A percentile compares a stretch with the other conserved stretches of the same genome.
These are phyloP conservation scores for Charina bottae DNA, from an alignment of 2,113 vertebrate genomes.

Conservation along the genomic window DNA sequence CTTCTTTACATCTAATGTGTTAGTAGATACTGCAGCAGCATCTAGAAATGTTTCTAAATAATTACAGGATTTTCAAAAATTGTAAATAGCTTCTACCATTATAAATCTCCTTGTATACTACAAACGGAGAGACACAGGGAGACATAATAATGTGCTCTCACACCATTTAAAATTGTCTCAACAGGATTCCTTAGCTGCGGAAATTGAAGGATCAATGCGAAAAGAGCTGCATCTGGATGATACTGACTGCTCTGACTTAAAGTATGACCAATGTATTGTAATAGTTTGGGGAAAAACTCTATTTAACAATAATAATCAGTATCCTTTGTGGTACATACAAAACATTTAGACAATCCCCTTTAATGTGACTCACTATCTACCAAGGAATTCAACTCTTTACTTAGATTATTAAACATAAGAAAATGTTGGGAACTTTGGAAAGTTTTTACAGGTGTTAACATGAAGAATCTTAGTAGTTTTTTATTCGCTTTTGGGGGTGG, in stretches of 20 bases:
- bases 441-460: neutral
- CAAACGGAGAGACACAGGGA: neutral
- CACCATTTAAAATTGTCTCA: constrained; percentile 48
- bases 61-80: neutral
- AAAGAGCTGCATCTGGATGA: constrained; percentile 96
- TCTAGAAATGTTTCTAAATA: neutral
- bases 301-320: constrained; percentile 21
- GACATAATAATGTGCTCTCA: neutral
- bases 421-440: neutral
- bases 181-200: constrained; percentile 96
- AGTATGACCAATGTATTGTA: constrained; percentile 62
- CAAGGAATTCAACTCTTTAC: neutral
- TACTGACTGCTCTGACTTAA: constrained; percentile 87
- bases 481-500: neutral
- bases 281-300: constrained; percentile 4
- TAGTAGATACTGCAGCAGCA: neutral
- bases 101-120: neutral
- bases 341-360: neutral
- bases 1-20: neutral
- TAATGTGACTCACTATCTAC: neutral
- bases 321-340: neutral
- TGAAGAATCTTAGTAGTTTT: neutral
- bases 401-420: neutral
- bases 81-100: neutral
- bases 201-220: constrained; percentile 98